Conservation (phyloP, 2,113 vertebrate species). For the Clarias macrocephalus region DNA sequence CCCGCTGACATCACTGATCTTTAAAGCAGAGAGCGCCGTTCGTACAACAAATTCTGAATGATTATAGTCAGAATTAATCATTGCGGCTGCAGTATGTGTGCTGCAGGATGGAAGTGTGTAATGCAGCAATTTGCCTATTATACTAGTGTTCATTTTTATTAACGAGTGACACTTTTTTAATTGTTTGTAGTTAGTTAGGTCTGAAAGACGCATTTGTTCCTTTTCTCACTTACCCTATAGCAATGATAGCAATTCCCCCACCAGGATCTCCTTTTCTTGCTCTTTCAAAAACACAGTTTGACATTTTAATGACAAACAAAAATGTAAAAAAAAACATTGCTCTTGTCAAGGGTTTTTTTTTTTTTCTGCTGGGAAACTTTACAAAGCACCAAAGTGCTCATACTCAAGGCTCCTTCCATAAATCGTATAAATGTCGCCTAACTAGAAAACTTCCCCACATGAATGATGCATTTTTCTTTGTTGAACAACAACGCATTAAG, state of each 20-base stretch:
- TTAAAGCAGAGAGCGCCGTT: slow-evolving; percentile 52
- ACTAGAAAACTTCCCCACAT: neutral
- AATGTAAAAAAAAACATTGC: neutral
- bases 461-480: neutral
- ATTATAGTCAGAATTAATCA: slow-evolving; percentile 42
- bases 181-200: neutral
- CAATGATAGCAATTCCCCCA: neutral
- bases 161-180: neutral
- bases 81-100: neutral
- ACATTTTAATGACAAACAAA: neutral
- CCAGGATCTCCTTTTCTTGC: neutral
- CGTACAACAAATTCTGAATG: slow-evolving; percentile 58
- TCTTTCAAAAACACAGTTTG: neutral
- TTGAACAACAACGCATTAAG: neutral
- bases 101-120: neutral
- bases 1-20: slow-evolving; percentile 52
- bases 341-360: neutral
- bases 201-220: neutral
- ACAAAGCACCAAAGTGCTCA: neutral
- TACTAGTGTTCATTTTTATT: neutral
- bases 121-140: neutral
- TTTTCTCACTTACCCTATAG: neutral
- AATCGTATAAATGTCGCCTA: neutral
- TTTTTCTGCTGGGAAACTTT: neutral
- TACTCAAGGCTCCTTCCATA: neutral